Base-by-base conservation (phyloP, 2,113 vertebrate genomes). In the Oncorhynchus clarkii region DNA sequence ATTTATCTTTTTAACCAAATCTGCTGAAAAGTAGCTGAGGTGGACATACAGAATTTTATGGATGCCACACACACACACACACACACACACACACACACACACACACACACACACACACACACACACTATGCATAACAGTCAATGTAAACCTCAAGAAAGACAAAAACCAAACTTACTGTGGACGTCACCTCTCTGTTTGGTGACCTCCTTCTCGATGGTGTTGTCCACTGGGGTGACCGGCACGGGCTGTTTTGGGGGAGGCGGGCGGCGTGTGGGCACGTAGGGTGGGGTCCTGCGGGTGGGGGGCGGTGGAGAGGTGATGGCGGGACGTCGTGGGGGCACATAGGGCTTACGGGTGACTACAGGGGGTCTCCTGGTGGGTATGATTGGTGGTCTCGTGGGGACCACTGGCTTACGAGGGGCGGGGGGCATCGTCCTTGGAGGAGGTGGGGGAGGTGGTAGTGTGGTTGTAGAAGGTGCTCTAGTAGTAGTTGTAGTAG, bases 181-280 rank as follows among this genome's bases (percentile, higher is more conserved):
- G 16, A 99, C 98, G 24, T 99, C 98, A 29, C 98, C 98, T 90
- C 98, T 92, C 70, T 96, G 96, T 84, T 97, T 99, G 89, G 95
- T 92, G 74, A 92, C 93, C 31, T 97, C 95, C 72, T 92, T 91
- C 75, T 94, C 94, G 82, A 98, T 96, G 84, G 89, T 94, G 92
- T 97, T 98, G 90, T 98, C 96, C 62, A 94, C 89, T 0, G 93
- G 89, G 1, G 91, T 92, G 45, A 88, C 65, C 4, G 71, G 22
- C 0, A 71, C 81, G 0, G 85, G 82, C 20, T 80, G 82, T 69
- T 45, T 12, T 1, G 51, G 89, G 1, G 77, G 77, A 74, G 66
- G 89, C 83, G n/a, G 85, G 85, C 72, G 60, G 3, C 6, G 70
- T 86, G 57, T 18, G 20, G 59, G n/a, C 59, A 20, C n/a, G 4